Evolutionary conservation across 2,113 vertebrate species (phyloP).

Genomic region (Hippolais icterina): DNA sequence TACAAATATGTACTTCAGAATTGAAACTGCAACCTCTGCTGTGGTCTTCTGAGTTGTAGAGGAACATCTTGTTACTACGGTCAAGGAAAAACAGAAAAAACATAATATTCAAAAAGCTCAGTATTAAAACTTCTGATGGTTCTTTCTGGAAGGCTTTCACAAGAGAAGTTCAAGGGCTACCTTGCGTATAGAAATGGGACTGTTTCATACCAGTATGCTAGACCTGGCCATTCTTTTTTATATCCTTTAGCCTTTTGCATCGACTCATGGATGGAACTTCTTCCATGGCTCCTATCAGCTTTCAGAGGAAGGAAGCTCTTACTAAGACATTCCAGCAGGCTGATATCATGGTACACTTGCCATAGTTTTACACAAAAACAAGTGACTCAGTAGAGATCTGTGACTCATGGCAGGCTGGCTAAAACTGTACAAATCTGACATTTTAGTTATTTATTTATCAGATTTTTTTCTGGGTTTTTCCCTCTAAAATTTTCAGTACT

Average conservation of each 20-base stretch:
- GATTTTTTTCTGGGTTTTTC: neutral
- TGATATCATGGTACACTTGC: slow-evolving; percentile 37
- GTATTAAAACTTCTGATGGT: neutral
- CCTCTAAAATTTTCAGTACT: neutral
- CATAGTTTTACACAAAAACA: slow-evolving; percentile 25
- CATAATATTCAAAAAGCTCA: neutral
- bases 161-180: neutral
- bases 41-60: neutral
- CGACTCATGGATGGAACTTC: neutral
- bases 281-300: neutral
- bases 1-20: neutral
- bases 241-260: neutral
- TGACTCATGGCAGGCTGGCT: slow-evolving; percentile 30
- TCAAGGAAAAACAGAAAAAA: neutral
- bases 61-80: neutral
- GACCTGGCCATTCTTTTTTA: neutral
- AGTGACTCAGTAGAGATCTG: neutral
- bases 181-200: neutral
- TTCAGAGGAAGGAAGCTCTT: slow-evolving; percentile 51
- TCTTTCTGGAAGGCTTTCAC: neutral
- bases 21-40: neutral
- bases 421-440: slow-evolving; percentile 10
- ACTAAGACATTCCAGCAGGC: slow-evolving; percentile 44
- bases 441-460: neutral
- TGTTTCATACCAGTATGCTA: neutral